A percentile compares a stretch with the other conserved stretches of the same genome.
These are phyloP conservation scores for Danio kyathit DNA, from an alignment of 2,797 vertebrate species.

Conservation along the genomic window DNA sequence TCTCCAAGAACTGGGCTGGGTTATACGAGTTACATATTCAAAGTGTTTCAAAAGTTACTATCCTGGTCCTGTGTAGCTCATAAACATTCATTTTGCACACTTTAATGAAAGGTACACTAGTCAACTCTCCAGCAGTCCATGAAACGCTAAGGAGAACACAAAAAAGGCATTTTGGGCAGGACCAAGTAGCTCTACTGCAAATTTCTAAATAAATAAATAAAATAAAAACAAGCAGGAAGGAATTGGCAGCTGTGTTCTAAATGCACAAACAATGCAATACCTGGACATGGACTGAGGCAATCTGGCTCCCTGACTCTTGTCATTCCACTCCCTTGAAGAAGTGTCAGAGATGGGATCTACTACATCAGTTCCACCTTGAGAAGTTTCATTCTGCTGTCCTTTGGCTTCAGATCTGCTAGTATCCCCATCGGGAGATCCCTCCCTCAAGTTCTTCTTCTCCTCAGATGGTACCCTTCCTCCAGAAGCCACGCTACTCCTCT, in stretches of 20 bases:
- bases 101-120: not conserved
- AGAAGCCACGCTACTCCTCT: slow-evolving; percentile 60
- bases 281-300: slow-evolving; percentile 85
- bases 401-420: slow-evolving; percentile 64
- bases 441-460: slow-evolving; percentile 62
- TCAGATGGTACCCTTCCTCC: slow-evolving; percentile 54
- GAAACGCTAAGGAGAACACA: not conserved
- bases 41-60: not conserved
- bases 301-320: slow-evolving; percentile 83
- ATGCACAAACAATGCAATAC: slow-evolving; percentile 66
- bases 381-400: slow-evolving; percentile 70
- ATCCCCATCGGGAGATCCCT: slow-evolving; percentile 62
- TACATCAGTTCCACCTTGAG: slow-evolving; percentile 65
- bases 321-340: slow-evolving; percentile 77
- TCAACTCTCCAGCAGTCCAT: not conserved
- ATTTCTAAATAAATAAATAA: not conserved
- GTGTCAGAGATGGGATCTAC: slow-evolving; percentile 73
- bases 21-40: not conserved
- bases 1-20: not conserved
- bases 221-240: not conserved
- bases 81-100: not conserved
- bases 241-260: not conserved
- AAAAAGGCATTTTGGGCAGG: no score
- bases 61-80: not conserved
- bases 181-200: not conserved